Base-by-base conservation (phyloP, 2,797 vertebrate genomes). In the Leontopithecus rosalia region DNA sequence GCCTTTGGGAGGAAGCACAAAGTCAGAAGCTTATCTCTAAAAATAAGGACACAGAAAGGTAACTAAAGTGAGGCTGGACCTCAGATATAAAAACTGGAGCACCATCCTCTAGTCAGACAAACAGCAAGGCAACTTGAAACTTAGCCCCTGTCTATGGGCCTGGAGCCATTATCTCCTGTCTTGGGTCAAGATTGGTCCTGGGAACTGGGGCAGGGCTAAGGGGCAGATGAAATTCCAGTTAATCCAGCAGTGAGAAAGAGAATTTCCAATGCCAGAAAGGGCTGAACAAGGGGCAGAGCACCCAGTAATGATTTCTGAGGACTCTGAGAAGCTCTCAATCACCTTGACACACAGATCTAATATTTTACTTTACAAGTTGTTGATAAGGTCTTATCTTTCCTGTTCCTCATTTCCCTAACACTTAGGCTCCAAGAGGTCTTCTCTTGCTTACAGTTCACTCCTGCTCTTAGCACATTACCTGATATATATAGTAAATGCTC, bases 11-110 rank as follows among this genome's bases (percentile, higher is more conserved):
- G 94, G 36, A 88, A 94, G 83, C 46, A 95, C 91, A 85, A 96
- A 97, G 55, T 22, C 73, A 88, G 64, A 95, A 97, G 81, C 73
- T 96, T 41, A 28, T 94, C 97, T 96, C 94, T 96, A 96, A 97
- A 98, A 97, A 91, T 97, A 96, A 95, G 91, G 72, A n/a, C 85
- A 89, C 41, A 20, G 46, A 97, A 94, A 96, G 88, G 88, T 91
- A 87, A 91, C 83, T 96, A 77, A 95, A 97, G 93, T 87, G 70
- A 92, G 91, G 88, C 73, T 93, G 91, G 95, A 93, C 83, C 82
- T 91, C 86, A 89, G 92, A 86, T 91, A 94, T 91, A 76, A 97
- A 97, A 97, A 97, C 91, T 86, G 80, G 88, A 87, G 33, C 97
- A 97, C 57, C 12, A 15, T 97, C 70, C 50, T 97, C 88, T 61